A percentile compares a stretch with the other conserved stretches of the same genome.
phyloP scores from a whole-genome alignment of 2,888 invertebrate species.

The Tetragonula carbonaria region DNA sequence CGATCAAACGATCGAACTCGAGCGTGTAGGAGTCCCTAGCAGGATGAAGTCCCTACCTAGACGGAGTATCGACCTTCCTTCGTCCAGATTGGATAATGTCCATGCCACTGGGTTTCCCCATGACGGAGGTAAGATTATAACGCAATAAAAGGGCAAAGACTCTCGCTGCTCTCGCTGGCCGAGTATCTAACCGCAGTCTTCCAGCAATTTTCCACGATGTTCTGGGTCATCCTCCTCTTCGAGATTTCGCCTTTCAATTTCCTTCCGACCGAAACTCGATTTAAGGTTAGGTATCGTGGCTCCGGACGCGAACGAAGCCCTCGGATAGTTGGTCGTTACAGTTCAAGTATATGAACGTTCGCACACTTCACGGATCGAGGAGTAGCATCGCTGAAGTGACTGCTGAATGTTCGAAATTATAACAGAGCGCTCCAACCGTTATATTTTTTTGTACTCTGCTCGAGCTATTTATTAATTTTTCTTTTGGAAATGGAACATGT shows the following conservation, averaged over 20 bases:
- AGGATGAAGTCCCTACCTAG: not conserved
- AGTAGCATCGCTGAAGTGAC: constrained; percentile 1
- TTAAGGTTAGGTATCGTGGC: constrained; percentile 29
- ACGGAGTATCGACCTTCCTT: constrained; percentile 21
- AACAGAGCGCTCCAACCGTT: too few relatives aligned
- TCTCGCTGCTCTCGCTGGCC: constrained; percentile 18
- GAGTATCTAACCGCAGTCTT: constrained; percentile 40
- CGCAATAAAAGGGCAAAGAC: constrained; percentile 53
- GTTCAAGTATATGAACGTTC: not conserved
- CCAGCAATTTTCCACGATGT: constrained; percentile 45
- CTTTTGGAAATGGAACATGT: not conserved
- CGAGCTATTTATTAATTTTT: not conserved
- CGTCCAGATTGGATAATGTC: constrained; percentile 54
- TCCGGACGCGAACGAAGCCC: not conserved
- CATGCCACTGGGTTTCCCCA: constrained; percentile 23
- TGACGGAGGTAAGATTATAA: constrained; percentile 54
- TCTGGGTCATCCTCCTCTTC: constrained; percentile 39
- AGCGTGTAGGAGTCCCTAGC: too few relatives aligned
- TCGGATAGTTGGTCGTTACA: constrained; percentile 17
- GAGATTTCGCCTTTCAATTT: constrained; percentile 67
- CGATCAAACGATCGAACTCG: constrained; percentile 9
- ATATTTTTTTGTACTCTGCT: not conserved
- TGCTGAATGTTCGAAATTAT: not conserved
- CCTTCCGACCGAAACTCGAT: constrained; percentile 59
- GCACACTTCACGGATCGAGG: not conserved